Base-by-base conservation (phyloP, 2,888 invertebrate genomes). In the Tromatobia lineatoria region DNA sequence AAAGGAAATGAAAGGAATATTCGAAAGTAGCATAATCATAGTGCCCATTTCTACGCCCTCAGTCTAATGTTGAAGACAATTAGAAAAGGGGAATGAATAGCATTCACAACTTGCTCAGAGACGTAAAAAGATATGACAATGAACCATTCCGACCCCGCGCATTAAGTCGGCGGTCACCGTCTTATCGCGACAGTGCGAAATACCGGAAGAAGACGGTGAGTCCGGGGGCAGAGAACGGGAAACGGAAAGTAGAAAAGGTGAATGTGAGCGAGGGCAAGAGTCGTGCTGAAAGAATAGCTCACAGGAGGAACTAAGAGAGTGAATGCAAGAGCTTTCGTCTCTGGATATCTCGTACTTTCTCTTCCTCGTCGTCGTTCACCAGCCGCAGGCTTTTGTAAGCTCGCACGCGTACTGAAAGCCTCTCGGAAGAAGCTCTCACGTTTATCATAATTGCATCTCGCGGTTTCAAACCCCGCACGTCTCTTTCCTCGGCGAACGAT, bases 361-460 rank as follows among this genome's bases (percentile, higher is more conserved):
- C 79, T 50, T 79, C 66, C 76, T 34, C 80, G 71, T 84, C 71
- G 78, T 59, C 75, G 71, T 82, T 85, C 69, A 57, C 85, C 57
- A 23, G 69, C 80, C 75, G 73, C 81, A 66, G 76, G 87, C 86
- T 86, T 87, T 86, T 79, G 87, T 86, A 77, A 84, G 84, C 86
- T 82, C 82, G 85, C 85, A 87, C 87, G 86, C 86, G 75, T 82
- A 83, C 78, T 90, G 88, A 90, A 90, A 90, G 88, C 87, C 89
- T 83, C 86, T 82, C 87, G 87, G 87, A 91, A 91, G 89, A 89
- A 89, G 89, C 89, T 89, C 88, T 88, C 87, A 88, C 88, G 89
- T 91, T 92, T 92, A 92, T 92, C 91, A 91, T 92, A 92, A 92
- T 92, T 91, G 92, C 91, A 92, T 92, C 92, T 91, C 82, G 85